Evolutionary conservation across 2,888 invertebrate genomes (phyloP), one percentile per base, ranked within the genome.

Genomic region (Mylabris sibirica): DNA sequence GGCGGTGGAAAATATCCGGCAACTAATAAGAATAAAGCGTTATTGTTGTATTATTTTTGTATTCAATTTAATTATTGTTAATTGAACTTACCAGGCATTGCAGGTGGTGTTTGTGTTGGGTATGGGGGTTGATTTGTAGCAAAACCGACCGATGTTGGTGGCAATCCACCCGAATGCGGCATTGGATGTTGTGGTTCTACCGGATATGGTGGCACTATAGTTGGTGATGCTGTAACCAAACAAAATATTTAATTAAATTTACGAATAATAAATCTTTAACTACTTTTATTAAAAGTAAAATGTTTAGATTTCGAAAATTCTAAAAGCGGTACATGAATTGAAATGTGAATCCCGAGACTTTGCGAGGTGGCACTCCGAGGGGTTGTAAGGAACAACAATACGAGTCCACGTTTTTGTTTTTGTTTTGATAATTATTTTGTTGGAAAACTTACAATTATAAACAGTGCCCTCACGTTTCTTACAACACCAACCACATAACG

Each of bases 401-500:
- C n/a, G n/a, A n/a, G n/a, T n/a, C n/a, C n/a, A n/a, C n/a, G n/a
- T n/a, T n/a, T n/a, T n/a, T n/a, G n/a, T n/a, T n/a, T n/a, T n/a
- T n/a, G n/a, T n/a, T n/a, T n/a, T n/a, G n/a, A n/a, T n/a, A n/a
- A n/a, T n/a, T 38, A 38, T 11, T 26, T 41, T 34, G n/a, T 14
- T 24, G 14, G 34, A 53, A 57, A 71, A 78, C 78, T 77, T 76
- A 80, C 79, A 74, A 67, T 78, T 79, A 72, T 79, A 80, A 60
- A 80, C 78, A 64, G 77, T 78, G 6, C 80, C 80, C 63, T 80
- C 77, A 63, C 78, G 78, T 73, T 79, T 80, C 70, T 77, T 80
- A 68, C 80, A 81, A 64, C 80, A 80, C 76, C 79, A 81, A 49
- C 79, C 80, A 70, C 80, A 81, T 60, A 81, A 72, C 2, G 78